Evolutionary conservation across 2,113 vertebrate genomes (phyloP).

Genomic region (Megaptera novaeangliae): DNA sequence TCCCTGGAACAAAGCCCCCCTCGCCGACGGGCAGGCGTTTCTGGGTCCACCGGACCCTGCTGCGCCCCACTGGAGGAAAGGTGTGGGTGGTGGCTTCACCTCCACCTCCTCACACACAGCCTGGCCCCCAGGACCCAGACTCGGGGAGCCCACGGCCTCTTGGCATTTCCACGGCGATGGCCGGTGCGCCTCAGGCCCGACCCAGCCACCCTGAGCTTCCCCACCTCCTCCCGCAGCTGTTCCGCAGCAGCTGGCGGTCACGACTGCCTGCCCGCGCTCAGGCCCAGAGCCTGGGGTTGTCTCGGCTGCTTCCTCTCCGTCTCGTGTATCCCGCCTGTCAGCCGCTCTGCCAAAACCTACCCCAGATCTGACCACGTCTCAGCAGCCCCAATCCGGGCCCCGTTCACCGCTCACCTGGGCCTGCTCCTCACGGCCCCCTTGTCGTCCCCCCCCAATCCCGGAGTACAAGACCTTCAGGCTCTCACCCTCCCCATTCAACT

Average conservation of each 20-base stretch:
- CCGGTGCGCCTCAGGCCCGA: accelerated
- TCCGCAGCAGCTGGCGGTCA: accelerated
- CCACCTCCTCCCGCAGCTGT: background rate
- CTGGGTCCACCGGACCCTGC: background rate
- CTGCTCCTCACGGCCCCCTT: background rate
- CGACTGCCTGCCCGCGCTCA: accelerated
- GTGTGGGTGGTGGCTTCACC: background rate
- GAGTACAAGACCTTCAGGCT: background rate
- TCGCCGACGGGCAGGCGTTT: accelerated
- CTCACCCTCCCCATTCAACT: background rate
- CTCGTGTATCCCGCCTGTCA: background rate
- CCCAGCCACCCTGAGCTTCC: background rate
- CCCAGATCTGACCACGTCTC: background rate
- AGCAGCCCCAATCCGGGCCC: background rate
- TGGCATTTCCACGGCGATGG: background rate
- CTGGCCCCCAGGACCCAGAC: background rate
- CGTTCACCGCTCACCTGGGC: accelerated
- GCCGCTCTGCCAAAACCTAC: background rate
- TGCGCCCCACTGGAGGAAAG: background rate
- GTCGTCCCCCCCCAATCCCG: too few relatives aligned
- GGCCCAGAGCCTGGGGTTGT: background rate
- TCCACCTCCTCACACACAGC: background rate
- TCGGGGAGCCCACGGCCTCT: accelerated
- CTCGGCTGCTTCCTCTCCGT: background rate
- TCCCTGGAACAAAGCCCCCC: background rate